phyloP scores from a whole-genome alignment of 1,140 invertebrate genomes.

The Aphelinus certus region DNA sequence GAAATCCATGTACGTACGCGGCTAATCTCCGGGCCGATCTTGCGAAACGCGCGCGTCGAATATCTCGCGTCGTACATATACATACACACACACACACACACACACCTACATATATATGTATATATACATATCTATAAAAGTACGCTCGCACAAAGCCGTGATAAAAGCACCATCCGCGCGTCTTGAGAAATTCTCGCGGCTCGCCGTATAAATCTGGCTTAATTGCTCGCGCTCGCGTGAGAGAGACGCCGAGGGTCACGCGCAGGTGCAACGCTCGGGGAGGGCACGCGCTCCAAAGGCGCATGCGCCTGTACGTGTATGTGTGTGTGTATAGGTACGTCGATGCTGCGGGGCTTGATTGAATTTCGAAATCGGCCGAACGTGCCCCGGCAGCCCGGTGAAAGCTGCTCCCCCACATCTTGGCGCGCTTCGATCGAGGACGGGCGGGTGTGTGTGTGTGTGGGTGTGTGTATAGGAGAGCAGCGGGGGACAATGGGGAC shows the following conservation, averaged over 20 bases:
- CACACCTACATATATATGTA: no score
- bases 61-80: constrained; percentile 28
- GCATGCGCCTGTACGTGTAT: no score
- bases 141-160: background rate
- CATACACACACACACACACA: no score
- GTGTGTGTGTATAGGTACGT: constrained; percentile 13
- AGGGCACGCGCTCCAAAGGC: no score
- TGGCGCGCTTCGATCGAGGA: background rate
- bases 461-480: no score
- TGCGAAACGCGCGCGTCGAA: constrained; percentile 30
- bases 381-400: no score
- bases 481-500: no score
- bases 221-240: constrained; percentile 20
- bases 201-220: constrained; percentile 35
- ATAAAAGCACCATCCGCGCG: no score
- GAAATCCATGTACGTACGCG: constrained; percentile 30
- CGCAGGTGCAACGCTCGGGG: no score
- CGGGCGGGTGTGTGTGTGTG: background rate
- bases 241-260: constrained; percentile 15
- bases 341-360: constrained; percentile 10
- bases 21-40: constrained; percentile 31
- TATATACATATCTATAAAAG: no score
- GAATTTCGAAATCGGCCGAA: constrained; percentile 13
- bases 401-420: no score
- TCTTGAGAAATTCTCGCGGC: no score